phyloP scores from a whole-genome alignment of 2,113 vertebrate species.

The Zeus faber region DNA sequence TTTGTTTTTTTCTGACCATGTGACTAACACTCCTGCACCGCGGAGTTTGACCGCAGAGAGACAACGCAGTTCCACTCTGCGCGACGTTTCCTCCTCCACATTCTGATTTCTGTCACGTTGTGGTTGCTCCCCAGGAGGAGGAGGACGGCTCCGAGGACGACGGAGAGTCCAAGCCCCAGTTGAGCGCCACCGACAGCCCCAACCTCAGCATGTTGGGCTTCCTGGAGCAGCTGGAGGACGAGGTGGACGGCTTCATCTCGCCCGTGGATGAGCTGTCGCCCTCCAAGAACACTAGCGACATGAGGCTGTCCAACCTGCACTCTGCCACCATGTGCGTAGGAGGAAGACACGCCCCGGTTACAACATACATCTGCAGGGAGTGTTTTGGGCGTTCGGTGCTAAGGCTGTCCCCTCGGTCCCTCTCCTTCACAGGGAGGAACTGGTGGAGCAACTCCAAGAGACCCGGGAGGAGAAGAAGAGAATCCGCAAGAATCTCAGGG shows the following conservation, averaged over 20 bases:
- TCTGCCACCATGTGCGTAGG: conserved; percentile 88
- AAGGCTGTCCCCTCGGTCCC: neutral
- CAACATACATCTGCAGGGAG: too few species aligned
- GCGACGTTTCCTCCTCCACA: too few species aligned
- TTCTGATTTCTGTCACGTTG: too few species aligned
- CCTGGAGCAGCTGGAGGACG: conserved; percentile 89
- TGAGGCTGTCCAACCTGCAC: conserved; percentile 92
- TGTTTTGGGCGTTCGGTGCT: neutral
- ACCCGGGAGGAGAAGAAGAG: conserved; percentile 93
- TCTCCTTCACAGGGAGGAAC: conserved; percentile 80
- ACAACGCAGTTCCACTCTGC: too few species aligned
- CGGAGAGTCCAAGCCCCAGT: conserved; percentile 71
- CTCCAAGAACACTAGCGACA: conserved; percentile 82
- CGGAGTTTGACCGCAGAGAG: conserved; percentile 16
- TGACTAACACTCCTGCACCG: conserved; percentile 44
- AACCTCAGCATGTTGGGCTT: conserved; percentile 82
- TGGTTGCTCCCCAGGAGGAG: conserved; percentile 88
- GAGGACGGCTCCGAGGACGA: conserved; percentile 93
- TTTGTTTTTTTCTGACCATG: conserved; percentile 29
- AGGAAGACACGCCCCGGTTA: neutral
- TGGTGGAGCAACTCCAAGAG: conserved; percentile 93
- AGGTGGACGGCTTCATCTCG: conserved; percentile 88
- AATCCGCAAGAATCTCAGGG: conserved; percentile 91
- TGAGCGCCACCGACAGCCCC: conserved; percentile 73
- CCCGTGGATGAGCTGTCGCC: conserved; percentile 89